phyloP scores from a whole-genome alignment of 2,888 invertebrate species.

The Pristionchus entomophagus region DNA sequence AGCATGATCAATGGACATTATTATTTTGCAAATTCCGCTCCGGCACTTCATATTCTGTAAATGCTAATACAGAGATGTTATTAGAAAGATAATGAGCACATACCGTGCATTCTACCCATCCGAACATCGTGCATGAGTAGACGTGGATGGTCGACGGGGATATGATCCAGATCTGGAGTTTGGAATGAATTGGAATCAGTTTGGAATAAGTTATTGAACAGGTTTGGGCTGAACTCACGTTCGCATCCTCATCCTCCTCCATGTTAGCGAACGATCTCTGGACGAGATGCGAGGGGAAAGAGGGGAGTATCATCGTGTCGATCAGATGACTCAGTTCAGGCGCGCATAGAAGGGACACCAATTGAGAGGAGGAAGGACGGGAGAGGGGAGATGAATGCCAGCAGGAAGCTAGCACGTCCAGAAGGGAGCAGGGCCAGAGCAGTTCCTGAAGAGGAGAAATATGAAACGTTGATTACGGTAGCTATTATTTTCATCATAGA shows the following conservation, averaged over 20 bases:
- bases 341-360: slow-evolving; percentile 80
- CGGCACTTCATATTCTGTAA: too few species aligned
- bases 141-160: slow-evolving; percentile 73
- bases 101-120: slow-evolving; percentile 76
- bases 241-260: slow-evolving; percentile 42
- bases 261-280: background rate
- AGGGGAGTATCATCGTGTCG: slow-evolving; percentile 79
- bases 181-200: slow-evolving; percentile 30
- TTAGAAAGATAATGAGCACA: background rate
- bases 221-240: background rate
- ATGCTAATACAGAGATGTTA: too few species aligned
- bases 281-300: slow-evolving; percentile 47
- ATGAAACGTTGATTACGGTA: background rate
- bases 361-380: slow-evolving; percentile 93
- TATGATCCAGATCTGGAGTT: slow-evolving; percentile 61
- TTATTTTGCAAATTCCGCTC: too few species aligned
- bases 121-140: slow-evolving; percentile 74
- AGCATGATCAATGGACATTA: too few species aligned
- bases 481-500: background rate
- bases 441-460: slow-evolving; percentile 75
- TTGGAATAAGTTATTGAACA: background rate
- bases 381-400: slow-evolving; percentile 88
- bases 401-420: slow-evolving; percentile 95
- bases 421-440: slow-evolving; percentile 81
- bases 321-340: slow-evolving; percentile 91